Evolutionary conservation across 2,888 invertebrate genomes (phyloP).

Genomic region (Eudemis profundana): DNA sequence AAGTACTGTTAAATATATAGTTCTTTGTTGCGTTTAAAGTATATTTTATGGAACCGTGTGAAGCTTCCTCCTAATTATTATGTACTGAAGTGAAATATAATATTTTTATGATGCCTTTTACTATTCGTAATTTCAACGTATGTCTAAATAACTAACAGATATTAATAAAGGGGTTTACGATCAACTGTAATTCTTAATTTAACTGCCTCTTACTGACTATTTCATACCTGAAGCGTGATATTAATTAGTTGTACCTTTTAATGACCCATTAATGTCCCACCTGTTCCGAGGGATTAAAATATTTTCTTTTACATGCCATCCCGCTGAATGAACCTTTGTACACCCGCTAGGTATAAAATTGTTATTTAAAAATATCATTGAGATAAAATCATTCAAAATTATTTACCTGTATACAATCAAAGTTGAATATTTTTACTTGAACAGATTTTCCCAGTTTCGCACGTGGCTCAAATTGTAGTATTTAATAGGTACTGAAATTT

Average conservation of each 20-base stretch:
- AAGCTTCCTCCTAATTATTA: slow-evolving; percentile 1
- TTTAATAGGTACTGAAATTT: too few species aligned
- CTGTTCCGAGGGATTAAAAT: slow-evolving; percentile 2
- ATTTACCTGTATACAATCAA: too few species aligned
- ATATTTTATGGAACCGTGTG: not conserved
- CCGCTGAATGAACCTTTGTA: not conserved
- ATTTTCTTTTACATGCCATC: not conserved
- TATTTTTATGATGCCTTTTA: slow-evolving; percentile 14
- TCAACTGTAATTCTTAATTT: not conserved
- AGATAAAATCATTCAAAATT: too few species aligned
- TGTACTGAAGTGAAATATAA: slow-evolving; percentile 8
- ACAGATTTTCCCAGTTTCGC: too few species aligned
- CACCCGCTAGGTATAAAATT: too few species aligned
- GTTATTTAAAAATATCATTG: too few species aligned
- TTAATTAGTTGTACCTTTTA: slow-evolving; percentile 8
- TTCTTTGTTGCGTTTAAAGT: not conserved
- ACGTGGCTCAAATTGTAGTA: too few species aligned
- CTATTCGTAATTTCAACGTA: slow-evolving; percentile 4
- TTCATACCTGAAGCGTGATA: slow-evolving; percentile 15
- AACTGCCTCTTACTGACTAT: slow-evolving; percentile 3
- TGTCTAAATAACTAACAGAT: slow-evolving; percentile 1
- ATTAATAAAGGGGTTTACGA: slow-evolving; percentile 5
- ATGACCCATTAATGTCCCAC: slow-evolving; percentile 6
- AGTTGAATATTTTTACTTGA: too few species aligned
- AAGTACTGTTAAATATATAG: not conserved